Conservation (phyloP, 2,113 vertebrate genomes). For the Fukomys damarensis region DNA sequence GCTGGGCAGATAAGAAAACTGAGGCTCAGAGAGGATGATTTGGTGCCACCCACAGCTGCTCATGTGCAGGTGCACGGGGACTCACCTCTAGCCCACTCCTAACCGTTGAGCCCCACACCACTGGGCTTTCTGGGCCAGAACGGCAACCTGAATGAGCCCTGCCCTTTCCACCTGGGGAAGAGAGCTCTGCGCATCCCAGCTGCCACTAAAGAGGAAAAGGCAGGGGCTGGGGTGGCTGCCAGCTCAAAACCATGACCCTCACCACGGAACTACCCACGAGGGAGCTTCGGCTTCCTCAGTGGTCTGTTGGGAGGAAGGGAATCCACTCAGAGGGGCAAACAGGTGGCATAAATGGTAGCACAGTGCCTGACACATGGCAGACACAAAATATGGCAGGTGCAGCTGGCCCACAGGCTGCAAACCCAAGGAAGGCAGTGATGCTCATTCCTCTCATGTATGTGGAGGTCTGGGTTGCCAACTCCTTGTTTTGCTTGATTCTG, state of each 20-base stretch:
- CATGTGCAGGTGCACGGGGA: accelerated
- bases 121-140: not conserved
- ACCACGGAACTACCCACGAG: not conserved
- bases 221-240: not conserved
- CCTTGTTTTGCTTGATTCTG: accelerated
- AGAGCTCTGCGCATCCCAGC: accelerated
- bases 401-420: accelerated
- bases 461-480: not conserved
- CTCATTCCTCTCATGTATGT: accelerated
- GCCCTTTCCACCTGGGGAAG: accelerated
- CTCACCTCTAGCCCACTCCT: no score
- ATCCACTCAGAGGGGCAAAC: not conserved
- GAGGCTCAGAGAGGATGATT: not conserved
- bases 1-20: not conserved
- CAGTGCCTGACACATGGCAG: not conserved
- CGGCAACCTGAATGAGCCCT: accelerated
- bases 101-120: not conserved
- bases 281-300: not conserved
- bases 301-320: not conserved
- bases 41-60: accelerated
- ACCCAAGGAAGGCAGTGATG: not conserved
- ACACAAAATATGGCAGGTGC: not conserved
- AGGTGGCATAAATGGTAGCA: not conserved
- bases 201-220: no score
- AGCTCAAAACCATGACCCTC: not conserved